These are phyloP conservation scores for Platycheirus rosarum DNA, from an alignment of 2,888 invertebrate genomes.

Conservation along the genomic window DNA sequence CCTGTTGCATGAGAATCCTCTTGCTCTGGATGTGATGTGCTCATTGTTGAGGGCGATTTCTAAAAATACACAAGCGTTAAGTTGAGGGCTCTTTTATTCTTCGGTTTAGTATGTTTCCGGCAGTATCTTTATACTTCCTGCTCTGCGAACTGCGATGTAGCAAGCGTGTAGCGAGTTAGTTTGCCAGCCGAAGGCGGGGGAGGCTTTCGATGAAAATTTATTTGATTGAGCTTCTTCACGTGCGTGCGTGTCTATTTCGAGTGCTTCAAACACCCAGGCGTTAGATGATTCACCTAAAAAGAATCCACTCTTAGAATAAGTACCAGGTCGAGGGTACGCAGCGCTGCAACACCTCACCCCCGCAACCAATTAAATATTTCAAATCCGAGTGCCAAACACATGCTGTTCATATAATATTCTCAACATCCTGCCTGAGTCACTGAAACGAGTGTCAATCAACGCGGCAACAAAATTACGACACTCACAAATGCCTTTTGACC, in stretches of 20 bases:
- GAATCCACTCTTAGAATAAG: conserved; percentile 38
- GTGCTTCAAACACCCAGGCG: conserved; percentile 27
- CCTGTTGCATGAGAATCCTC: conserved; percentile 60
- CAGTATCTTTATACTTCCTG: conserved; percentile 69
- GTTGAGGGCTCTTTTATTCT: conserved; percentile 66
- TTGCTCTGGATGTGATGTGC: conserved; percentile 13
- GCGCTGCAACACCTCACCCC: neutral
- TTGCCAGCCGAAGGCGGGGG: too few relatives aligned
- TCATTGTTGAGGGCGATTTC: conserved; percentile 49
- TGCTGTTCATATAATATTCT: conserved; percentile 57
- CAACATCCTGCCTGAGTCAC: conserved; percentile 56
- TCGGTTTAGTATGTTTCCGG: conserved; percentile 70
- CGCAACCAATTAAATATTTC: conserved; percentile 63
- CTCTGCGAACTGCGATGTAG: conserved; percentile 29
- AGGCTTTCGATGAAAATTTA: conserved; percentile 63
- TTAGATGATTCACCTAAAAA: conserved; percentile 46
- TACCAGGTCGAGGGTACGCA: conserved; percentile 10
- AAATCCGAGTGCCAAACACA: conserved; percentile 52
- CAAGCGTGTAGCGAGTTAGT: conserved; percentile 2
- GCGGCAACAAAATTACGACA: conserved; percentile 58
- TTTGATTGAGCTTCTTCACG: conserved; percentile 60
- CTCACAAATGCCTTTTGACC: conserved; percentile 56
- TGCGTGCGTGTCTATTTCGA: conserved; percentile 59
- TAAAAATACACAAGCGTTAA: conserved; percentile 53
- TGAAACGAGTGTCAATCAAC: conserved; percentile 65